Percentiles rank a stretch among this genome's conserved stretches.
Conservation (phyloP, 2,113 vertebrate genomes). For the Balaenoptera acutorostrata region DNA sequence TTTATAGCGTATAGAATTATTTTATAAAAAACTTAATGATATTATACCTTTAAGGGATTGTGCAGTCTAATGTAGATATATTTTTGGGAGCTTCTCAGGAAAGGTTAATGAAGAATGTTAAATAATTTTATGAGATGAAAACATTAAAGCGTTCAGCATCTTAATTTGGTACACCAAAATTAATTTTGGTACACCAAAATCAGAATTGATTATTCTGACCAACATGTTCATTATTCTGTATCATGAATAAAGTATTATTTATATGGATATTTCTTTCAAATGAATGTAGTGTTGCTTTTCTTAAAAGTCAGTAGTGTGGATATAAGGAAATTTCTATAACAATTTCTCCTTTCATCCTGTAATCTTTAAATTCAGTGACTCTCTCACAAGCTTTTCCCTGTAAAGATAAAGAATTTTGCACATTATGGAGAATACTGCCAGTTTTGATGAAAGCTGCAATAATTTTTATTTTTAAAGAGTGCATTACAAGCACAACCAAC, state of each 20-base stretch:
- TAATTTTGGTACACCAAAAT: background rate
- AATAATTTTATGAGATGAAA: constrained; percentile 16
- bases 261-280: background rate
- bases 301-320: background rate
- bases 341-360: background rate
- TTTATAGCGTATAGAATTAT: background rate
- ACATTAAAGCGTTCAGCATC: background rate
- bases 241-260: background rate
- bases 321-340: background rate
- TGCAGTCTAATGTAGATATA: background rate
- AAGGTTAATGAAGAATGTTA: constrained; percentile 8
- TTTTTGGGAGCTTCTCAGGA: background rate
- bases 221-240: background rate
- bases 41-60: background rate
- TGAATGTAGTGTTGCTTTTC: background rate
- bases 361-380: background rate
- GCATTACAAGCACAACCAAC: background rate
- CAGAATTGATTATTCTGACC: constrained; percentile 10
- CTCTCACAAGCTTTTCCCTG: background rate
- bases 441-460: constrained; percentile 16
- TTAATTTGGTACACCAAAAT: background rate
- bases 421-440: background rate
- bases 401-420: background rate
- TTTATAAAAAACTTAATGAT: background rate
- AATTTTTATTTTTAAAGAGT: constrained; percentile 10